Evolutionary conservation across 2,888 invertebrate genomes (phyloP), one percentile per base, ranked within the genome.

Genomic region (Trissoscelio sp.): DNA sequence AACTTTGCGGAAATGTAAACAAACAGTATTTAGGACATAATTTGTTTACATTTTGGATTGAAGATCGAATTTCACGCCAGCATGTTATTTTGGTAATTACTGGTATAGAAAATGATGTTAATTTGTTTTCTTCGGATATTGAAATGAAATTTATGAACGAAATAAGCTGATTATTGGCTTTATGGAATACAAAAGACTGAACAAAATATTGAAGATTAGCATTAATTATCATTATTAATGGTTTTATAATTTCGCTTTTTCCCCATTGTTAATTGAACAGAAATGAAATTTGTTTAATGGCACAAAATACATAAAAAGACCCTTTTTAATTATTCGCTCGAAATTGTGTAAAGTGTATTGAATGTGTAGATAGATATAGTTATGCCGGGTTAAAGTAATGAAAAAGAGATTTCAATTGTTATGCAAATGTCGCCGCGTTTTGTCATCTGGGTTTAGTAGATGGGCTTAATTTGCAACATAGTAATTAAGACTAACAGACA

Each of bases 351-450:
- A 11, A 14, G 22, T 22, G 46, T 46, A 62, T 31, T 18, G 46
- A 44, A 11, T 28, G 24, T 11, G n/a, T n/a, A n/a, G n/a, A n/a
- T n/a, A n/a, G n/a, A n/a, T n/a, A 24, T 24, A 4, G 24, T 24
- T 37, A 4, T 37, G 34, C 11, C 11, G 37, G 22, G 28, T 51
- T 31, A 3, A 18, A 55, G 57, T 46, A 55, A 64, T 48, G 57
- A 58, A 66, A 74, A 74, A 74, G 57, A 74, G 57, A 39, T 46
- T 28, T 57, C 57, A 57, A 58, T 57, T 74, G 48, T 74, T 74
- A 74, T 66, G 74, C 74, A 74, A 74, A 74, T 74, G 57, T 57
- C n/a, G 39, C 18, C 6, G 14, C 64, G 44, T 74, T 74, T 74
- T 74, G 55, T 74, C 64, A 74, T 74, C 55, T 64, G 46, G 46